Percentiles rank a stretch among this genome's conserved stretches.
Conservation (phyloP, 2,113 vertebrate species). For the Smithornis capensis region DNA sequence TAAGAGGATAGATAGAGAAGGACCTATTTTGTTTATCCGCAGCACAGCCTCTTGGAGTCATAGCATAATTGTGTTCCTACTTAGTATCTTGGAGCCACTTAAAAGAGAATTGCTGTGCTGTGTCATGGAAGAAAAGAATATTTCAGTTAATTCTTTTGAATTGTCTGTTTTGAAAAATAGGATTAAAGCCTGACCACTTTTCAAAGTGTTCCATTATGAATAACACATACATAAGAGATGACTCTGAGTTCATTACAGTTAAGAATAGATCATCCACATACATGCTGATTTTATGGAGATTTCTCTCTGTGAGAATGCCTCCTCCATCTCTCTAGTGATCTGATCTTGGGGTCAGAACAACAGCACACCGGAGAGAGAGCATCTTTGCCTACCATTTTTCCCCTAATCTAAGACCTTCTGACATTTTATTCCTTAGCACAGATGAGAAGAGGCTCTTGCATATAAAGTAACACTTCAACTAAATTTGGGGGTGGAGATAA, state of each 20-base stretch:
- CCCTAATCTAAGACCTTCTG: slow-evolving; percentile 13
- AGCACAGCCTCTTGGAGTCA: not conserved
- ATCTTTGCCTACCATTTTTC: not conserved
- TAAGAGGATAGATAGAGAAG: not conserved
- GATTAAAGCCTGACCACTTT: slow-evolving; percentile 26
- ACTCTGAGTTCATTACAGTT: slow-evolving; percentile 14
- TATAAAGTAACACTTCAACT: not conserved
- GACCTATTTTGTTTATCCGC: not conserved
- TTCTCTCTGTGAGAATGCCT: slow-evolving; percentile 23
- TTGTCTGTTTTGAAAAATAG: not conserved
- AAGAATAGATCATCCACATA: slow-evolving; percentile 39
- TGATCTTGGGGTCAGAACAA: slow-evolving; percentile 34
- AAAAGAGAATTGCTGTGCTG: not conserved
- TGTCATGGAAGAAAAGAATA: not conserved
- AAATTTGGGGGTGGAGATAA: slow-evolving; percentile 11
- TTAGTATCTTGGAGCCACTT: not conserved
- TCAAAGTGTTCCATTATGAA: slow-evolving; percentile 10
- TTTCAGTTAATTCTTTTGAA: slow-evolving; percentile 2
- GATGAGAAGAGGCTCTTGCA: not conserved
- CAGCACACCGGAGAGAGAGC: not conserved
- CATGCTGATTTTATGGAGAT: slow-evolving; percentile 48
- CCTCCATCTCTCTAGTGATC: not conserved
- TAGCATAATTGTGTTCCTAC: not conserved
- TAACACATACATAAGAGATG: not conserved
- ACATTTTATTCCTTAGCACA: slow-evolving; percentile 16